Evolutionary conservation across 2,113 vertebrate genomes (phyloP).

Genomic region (Paratilapia polleni): DNA sequence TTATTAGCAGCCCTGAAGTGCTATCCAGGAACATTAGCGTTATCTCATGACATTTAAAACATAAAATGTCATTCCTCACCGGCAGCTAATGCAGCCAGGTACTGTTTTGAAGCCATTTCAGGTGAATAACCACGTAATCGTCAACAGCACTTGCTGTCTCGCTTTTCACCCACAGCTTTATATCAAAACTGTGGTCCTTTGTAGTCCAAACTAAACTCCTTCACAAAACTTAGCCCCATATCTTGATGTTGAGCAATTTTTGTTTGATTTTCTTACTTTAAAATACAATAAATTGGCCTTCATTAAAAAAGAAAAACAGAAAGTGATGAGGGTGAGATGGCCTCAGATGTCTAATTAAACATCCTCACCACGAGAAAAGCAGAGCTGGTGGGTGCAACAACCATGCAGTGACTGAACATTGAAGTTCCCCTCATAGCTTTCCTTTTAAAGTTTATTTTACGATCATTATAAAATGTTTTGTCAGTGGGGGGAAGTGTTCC

Average conservation of each 20-base stretch:
- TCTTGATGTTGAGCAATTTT: not conserved
- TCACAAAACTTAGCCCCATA: not conserved
- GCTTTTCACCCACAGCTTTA: not conserved
- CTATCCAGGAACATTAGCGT: not conserved
- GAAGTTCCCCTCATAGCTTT: not conserved
- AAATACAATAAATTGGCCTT: not conserved
- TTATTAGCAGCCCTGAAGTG: not conserved
- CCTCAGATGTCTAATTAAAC: not conserved
- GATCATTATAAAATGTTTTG: conserved; percentile 51
- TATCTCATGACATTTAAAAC: not conserved
- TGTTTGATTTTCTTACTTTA: not conserved
- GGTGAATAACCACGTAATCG: not conserved
- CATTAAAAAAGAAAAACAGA: conserved; percentile 33
- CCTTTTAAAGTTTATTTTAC: conserved; percentile 2
- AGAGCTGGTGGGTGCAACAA: not conserved
- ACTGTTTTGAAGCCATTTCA: not conserved
- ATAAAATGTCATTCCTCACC: not conserved
- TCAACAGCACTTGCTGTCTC: not conserved
- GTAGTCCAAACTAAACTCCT: not conserved
- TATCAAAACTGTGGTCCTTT: not conserved
- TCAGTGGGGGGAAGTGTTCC: conserved; percentile 45
- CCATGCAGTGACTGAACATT: conserved; percentile 3
- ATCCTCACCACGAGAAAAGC: not conserved
- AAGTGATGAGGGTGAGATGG: not conserved
- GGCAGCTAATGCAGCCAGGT: not conserved